These are phyloP conservation scores for Hepsetus odoe DNA, from an alignment of 2,113 vertebrate species.

Conservation along the genomic window DNA sequence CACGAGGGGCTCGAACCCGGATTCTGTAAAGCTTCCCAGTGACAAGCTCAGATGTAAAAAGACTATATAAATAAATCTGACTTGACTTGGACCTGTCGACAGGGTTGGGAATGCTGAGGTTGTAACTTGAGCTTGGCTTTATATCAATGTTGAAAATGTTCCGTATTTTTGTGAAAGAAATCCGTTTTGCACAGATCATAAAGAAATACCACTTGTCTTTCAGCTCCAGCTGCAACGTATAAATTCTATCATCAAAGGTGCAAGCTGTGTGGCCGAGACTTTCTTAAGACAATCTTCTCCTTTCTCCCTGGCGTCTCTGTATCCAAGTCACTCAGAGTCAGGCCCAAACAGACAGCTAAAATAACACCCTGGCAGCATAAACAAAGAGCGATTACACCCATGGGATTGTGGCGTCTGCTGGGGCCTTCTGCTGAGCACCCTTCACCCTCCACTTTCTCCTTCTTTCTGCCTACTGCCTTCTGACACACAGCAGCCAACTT, in stretches of 20 bases:
- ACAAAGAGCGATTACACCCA: constrained; percentile 81
- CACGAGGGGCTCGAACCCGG: no score
- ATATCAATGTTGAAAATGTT: background rate
- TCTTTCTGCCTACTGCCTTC: constrained; percentile 43
- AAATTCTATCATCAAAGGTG: background rate
- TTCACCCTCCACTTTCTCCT: constrained; percentile 42
- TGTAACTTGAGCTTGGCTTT: constrained; percentile 8
- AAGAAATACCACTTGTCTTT: constrained; percentile 24
- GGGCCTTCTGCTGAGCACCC: constrained; percentile 57
- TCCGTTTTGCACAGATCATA: no score
- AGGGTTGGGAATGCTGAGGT: no score
- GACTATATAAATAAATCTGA: no score
- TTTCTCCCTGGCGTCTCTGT: constrained; percentile 64
- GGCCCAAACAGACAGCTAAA: constrained; percentile 79
- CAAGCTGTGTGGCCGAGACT: constrained; percentile 10
- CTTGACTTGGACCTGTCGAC: no score
- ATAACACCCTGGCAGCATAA: constrained; percentile 79
- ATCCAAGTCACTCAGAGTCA: constrained; percentile 72
- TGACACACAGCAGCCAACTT: constrained; percentile 49
- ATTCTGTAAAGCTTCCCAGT: no score
- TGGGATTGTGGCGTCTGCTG: constrained; percentile 73
- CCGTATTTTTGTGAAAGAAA: background rate
- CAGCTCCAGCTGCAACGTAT: background rate
- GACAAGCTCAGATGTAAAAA: no score
- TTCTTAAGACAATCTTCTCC: constrained; percentile 19